Percentiles rank a stretch among this genome's conserved stretches.
These are phyloP conservation scores for Tursiops truncatus DNA, from an alignment of 2,113 vertebrate species.

Conservation along the genomic window DNA sequence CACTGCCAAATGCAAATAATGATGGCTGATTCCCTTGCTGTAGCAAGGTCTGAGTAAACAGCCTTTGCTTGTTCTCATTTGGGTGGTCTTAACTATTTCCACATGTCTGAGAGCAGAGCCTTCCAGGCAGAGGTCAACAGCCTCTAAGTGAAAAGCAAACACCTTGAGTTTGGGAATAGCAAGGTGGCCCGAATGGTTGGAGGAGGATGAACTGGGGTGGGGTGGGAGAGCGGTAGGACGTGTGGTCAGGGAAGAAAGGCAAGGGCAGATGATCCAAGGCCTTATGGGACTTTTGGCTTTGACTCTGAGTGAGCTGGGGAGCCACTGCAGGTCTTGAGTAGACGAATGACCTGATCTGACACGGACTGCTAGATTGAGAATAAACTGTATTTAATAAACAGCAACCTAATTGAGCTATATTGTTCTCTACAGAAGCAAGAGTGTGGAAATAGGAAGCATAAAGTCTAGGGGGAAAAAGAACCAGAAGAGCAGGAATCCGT, in stretches of 20 bases:
- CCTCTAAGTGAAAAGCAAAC: neutral
- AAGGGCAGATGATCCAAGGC: neutral
- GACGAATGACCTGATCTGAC: neutral
- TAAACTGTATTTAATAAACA: neutral
- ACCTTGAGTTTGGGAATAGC: neutral
- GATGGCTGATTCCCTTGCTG: neutral
- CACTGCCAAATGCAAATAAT: neutral
- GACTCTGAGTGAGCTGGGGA: neutral
- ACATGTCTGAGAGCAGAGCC: neutral
- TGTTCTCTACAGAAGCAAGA: neutral
- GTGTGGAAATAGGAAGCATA: neutral
- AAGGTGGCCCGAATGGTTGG: neutral
- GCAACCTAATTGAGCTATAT: neutral
- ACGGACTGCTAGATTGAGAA: neutral
- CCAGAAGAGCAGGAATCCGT: neutral
- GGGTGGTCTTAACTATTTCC: conserved; percentile 2
- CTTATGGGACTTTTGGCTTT: neutral
- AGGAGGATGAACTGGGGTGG: neutral
- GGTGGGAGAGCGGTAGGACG: neutral
- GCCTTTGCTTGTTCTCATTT: neutral
- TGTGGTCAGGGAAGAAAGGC: neutral
- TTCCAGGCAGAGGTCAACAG: neutral
- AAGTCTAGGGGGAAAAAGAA: neutral
- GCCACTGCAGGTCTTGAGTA: neutral
- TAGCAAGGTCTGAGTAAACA: neutral